Evolutionary conservation across 2,113 vertebrate species (phyloP).

Genomic region (Amblyopsis rosae): DNA sequence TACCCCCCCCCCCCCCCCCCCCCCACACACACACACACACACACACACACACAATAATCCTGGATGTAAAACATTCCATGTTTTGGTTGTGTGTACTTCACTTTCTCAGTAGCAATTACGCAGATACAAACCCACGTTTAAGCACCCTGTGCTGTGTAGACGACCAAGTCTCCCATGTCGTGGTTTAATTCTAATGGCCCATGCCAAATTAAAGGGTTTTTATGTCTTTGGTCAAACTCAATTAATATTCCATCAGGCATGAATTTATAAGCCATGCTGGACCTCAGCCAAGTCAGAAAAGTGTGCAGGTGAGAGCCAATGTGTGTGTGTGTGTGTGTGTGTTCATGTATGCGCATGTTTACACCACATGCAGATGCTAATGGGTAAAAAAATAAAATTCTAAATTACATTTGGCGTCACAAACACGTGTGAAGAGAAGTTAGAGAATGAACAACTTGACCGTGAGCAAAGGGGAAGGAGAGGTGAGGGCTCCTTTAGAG

Average conservation of each 20-base stretch:
- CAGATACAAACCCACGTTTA: constrained; percentile 2
- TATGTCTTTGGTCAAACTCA: constrained; percentile 71
- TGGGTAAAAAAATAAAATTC: too few species aligned
- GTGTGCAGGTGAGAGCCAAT: neutral
- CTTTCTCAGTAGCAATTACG: constrained; percentile 8
- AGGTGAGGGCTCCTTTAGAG: constrained; percentile 20
- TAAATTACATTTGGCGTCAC: too few species aligned
- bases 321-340: constrained; percentile 21
- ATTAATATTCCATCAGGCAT: constrained; percentile 72
- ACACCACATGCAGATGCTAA: too few species aligned
- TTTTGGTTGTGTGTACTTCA: neutral
- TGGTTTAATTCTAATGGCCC: constrained; percentile 65
- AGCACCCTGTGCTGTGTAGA: constrained; percentile 7
- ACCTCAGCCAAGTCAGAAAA: constrained; percentile 35
- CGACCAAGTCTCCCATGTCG: constrained; percentile 60
- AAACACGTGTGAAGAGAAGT: neutral
- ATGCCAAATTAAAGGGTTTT: constrained; percentile 69
- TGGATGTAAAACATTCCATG: too few species aligned
- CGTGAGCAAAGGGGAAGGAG: constrained; percentile 8
- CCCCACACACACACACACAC: too few species aligned
- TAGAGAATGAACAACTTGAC: constrained; percentile 26
- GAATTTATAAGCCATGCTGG: constrained; percentile 63
- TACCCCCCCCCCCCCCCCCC: too few species aligned
- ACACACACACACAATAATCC: too few species aligned
- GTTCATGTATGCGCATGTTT: too few species aligned